Percentiles rank a stretch among this genome's conserved stretches.
These are phyloP conservation scores for Tetramorium parvispinum DNA, from an alignment of 1,140 invertebrate genomes.

Conservation along the genomic window DNA sequence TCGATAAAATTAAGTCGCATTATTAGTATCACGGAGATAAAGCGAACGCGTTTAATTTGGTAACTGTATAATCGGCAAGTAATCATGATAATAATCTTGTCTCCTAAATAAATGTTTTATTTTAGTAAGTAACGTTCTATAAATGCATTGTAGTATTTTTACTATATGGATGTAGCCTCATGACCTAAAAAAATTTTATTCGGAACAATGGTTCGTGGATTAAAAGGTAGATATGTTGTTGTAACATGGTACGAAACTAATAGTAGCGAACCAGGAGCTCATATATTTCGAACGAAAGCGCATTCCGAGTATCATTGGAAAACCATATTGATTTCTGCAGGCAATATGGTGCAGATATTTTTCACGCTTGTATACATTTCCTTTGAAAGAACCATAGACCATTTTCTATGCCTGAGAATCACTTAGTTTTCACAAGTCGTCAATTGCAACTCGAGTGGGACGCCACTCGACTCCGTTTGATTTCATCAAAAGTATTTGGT, in stretches of 20 bases:
- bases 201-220: background rate
- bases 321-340: conserved; percentile 41
- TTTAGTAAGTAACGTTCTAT: background rate
- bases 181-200: background rate
- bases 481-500: background rate
- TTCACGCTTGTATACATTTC: conserved; percentile 37
- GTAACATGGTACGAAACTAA: conserved; percentile 29
- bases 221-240: conserved; percentile 28
- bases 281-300: conserved; percentile 26
- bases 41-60: background rate
- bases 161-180: background rate
- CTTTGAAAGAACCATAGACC: background rate
- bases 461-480: background rate
- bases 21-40: background rate
- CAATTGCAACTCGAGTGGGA: background rate
- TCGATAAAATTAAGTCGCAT: conserved; percentile 39
- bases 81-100: background rate
- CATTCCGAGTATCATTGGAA: conserved; percentile 39
- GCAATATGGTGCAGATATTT: conserved; percentile 48
- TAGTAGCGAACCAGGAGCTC: conserved; percentile 2
- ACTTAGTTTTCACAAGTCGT: background rate
- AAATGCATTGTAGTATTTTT: background rate
- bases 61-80: conserved; percentile 7
- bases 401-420: background rate
- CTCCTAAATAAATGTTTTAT: background rate